Evolutionary conservation across 2,888 invertebrate species (phyloP).

Genomic region (Spilarctia lutea): DNA sequence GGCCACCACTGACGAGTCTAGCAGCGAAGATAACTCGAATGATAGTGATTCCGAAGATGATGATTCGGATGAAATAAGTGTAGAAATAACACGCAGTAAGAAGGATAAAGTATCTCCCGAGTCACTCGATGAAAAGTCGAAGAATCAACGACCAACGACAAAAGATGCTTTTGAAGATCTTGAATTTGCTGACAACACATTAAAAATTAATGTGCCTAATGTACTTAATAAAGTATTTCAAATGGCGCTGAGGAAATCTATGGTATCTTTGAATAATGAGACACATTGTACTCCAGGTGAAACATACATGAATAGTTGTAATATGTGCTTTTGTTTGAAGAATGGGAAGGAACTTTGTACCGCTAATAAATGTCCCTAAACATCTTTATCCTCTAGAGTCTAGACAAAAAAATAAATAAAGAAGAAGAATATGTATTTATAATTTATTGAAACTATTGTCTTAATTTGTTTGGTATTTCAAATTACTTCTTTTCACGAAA

Average conservation of each 20-base stretch:
- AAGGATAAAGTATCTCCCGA: neutral
- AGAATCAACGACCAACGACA: neutral
- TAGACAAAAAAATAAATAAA: neutral
- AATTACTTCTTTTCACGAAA: no score
- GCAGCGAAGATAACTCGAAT: constrained; percentile 25
- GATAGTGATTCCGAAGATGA: constrained; percentile 29
- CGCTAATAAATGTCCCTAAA: constrained; percentile 54
- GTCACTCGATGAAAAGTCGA: neutral
- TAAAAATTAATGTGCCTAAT: constrained; percentile 54
- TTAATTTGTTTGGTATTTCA: no score
- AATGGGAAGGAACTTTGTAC: constrained; percentile 72
- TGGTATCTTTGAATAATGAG: constrained; percentile 57
- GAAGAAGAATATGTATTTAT: neutral
- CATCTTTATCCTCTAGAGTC: neutral
- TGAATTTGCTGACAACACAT: constrained; percentile 33
- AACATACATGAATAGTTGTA: constrained; percentile 56
- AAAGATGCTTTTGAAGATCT: constrained; percentile 6
- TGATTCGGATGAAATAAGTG: constrained; percentile 31
- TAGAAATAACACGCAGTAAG: constrained; percentile 9
- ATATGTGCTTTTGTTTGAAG: constrained; percentile 70
- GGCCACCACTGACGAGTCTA: neutral
- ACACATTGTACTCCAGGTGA: constrained; percentile 61
- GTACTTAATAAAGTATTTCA: constrained; percentile 59
- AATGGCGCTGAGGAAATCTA: constrained; percentile 62
- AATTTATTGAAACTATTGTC: neutral